Conservation (phyloP, 1,140 invertebrate species). For the Agrypnia vestita region DNA sequence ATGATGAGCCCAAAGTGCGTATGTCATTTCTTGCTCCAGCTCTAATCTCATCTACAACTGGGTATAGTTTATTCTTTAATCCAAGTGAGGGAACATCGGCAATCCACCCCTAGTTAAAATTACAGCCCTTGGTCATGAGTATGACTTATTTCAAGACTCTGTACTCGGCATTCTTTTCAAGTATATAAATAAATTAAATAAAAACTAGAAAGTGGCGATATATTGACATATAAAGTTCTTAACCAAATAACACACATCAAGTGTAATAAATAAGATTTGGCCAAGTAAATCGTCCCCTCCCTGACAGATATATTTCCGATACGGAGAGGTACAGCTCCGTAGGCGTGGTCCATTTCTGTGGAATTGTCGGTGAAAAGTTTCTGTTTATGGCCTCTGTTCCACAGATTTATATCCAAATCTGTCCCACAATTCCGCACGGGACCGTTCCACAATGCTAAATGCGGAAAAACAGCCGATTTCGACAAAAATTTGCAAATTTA, state of each 20-base stretch:
- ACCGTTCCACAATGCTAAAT: slow-evolving; percentile 6
- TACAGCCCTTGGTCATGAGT: no score
- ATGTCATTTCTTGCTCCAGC: no score
- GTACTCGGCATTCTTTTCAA: no score
- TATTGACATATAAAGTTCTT: background rate
- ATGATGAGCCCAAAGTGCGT: no score
- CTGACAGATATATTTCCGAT: slow-evolving; percentile 10
- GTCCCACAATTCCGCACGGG: slow-evolving; percentile 5
- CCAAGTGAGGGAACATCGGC: no score
- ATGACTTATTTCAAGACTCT: no score
- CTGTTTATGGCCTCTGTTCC: slow-evolving; percentile 22
- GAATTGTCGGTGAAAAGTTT: slow-evolving; percentile 19
- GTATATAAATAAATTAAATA: no score
- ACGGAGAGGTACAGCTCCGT: background rate
- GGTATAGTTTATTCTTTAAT: no score
- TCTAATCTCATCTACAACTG: no score
- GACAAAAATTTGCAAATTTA: no score
- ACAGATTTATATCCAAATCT: slow-evolving; percentile 20
- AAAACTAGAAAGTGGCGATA: no score
- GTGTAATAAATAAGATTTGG: background rate
- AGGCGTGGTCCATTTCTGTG: slow-evolving; percentile 14
- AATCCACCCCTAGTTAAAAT: no score
- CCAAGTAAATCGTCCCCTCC: slow-evolving; percentile 8
- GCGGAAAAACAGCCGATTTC: slow-evolving; percentile 2
- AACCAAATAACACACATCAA: background rate